A percentile compares a stretch with the other conserved stretches of the same genome.
Conservation (phyloP, 1,140 invertebrate genomes). For the Atta colombica region DNA sequence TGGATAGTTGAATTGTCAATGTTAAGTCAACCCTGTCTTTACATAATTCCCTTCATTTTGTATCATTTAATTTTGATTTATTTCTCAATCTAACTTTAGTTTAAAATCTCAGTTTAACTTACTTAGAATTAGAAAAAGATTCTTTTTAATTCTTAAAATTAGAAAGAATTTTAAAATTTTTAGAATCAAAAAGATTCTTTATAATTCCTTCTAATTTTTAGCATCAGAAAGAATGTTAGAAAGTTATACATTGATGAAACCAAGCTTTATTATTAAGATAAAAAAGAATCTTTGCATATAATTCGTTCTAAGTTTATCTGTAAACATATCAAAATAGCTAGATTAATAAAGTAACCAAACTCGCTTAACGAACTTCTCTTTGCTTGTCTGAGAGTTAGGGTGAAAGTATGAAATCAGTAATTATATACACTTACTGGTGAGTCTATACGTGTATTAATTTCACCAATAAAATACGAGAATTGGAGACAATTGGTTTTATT, state of each 20-base stretch:
- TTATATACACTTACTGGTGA: background rate
- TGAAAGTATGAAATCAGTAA: background rate
- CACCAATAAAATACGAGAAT: background rate
- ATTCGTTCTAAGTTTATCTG: background rate
- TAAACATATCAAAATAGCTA: background rate
- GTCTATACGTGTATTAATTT: background rate
- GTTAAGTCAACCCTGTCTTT: background rate
- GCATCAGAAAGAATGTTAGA: too few relatives aligned
- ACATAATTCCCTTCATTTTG: background rate
- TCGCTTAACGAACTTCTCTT: background rate
- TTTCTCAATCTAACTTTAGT: background rate
- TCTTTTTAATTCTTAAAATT: too few relatives aligned
- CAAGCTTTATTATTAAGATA: too few relatives aligned
- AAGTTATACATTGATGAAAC: too few relatives aligned
- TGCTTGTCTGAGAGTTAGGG: background rate
- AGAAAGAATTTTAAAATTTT: too few relatives aligned
- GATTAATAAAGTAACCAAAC: background rate
- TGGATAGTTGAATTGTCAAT: background rate
- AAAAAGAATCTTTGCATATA: background rate
- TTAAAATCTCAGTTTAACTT: too few relatives aligned
- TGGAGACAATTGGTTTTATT: background rate
- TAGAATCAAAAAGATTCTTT: too few relatives aligned
- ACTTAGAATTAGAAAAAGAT: too few relatives aligned
- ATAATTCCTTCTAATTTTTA: too few relatives aligned
- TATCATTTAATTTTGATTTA: background rate